phyloP scores from a whole-genome alignment of 2,797 vertebrate genomes.

The Cephalopachus bancanus region DNA sequence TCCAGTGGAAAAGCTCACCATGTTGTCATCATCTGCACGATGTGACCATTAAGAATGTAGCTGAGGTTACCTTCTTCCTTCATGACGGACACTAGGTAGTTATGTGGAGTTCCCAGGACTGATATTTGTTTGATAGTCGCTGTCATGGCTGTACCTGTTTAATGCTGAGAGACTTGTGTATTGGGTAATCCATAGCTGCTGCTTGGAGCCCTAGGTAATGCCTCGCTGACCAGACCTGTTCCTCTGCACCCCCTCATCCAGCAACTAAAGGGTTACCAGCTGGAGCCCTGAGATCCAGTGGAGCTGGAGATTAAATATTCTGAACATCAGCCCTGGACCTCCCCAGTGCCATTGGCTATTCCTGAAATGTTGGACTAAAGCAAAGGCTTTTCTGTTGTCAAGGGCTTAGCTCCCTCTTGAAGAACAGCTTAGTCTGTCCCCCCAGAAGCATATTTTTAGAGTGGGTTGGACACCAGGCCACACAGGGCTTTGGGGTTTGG shows the following conservation, averaged over 20 bases:
- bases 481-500: neutral
- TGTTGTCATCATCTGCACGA: neutral
- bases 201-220: neutral
- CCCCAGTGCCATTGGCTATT: neutral
- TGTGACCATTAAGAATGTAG: neutral
- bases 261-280: conserved; percentile 5
- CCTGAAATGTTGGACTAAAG: conserved; percentile 34
- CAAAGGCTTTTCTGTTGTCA: conserved; percentile 1
- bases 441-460: conserved; percentile 6
- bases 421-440: neutral
- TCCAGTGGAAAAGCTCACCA: neutral
- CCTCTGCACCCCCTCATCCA: neutral
- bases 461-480: neutral
- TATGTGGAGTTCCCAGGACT: neutral
- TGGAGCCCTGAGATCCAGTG: neutral
- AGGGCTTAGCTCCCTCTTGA: conserved; percentile 16
- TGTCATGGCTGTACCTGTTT: neutral
- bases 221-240: neutral
- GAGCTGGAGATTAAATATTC: conserved; percentile 50
- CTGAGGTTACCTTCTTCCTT: neutral
- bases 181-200: neutral
- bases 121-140: neutral
- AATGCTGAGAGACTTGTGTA: neutral
- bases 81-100: neutral
- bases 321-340: neutral